Percentiles rank a stretch among this genome's conserved stretches.
Conservation (phyloP, 1,140 invertebrate genomes). For the Zaprionus davidi region DNA sequence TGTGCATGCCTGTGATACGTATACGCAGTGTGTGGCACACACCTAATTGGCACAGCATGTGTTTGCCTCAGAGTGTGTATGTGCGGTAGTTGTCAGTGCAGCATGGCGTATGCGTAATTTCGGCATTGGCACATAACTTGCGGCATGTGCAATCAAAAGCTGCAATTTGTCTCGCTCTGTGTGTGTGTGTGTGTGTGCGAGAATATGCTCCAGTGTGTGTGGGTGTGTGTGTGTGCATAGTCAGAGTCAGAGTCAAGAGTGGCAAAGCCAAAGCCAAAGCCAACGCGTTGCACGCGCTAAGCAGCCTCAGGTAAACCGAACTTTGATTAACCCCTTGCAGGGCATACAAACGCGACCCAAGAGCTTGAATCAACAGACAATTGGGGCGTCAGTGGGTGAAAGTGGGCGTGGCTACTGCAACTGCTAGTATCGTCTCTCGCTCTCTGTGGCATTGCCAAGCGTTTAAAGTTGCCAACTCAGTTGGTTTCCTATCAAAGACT, state of each 20-base stretch:
- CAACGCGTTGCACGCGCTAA: conserved; percentile 29
- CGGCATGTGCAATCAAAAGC: conserved; percentile 50
- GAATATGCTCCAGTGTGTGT: not conserved
- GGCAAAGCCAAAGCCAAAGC: conserved; percentile 33
- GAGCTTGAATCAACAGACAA: conserved; percentile 50
- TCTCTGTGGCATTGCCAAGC: conserved; percentile 42
- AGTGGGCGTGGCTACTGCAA: not conserved
- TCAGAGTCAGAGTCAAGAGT: not conserved
- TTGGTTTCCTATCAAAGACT: conserved; percentile 80
- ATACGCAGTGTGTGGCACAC: conserved; percentile 70
- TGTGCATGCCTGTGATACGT: conserved; percentile 53
- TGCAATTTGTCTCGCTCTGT: conserved; percentile 29
- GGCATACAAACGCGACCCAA: conserved; percentile 15
- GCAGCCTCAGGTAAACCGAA: conserved; percentile 65
- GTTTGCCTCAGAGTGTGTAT: conserved; percentile 8
- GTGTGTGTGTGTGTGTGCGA: not conserved
- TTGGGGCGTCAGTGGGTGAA: conserved; percentile 10
- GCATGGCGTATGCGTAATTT: conserved; percentile 73
- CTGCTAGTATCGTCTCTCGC: not conserved
- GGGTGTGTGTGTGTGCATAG: conserved; percentile 17
- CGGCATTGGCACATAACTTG: conserved; percentile 38
- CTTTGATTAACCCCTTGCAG: conserved; percentile 68
- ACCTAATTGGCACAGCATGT: conserved; percentile 55
- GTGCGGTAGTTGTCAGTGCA: conserved; percentile 39
- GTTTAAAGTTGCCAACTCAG: conserved; percentile 54